These are phyloP conservation scores for Eilema griseolum DNA, from an alignment of 2,888 invertebrate species.

Conservation along the genomic window DNA sequence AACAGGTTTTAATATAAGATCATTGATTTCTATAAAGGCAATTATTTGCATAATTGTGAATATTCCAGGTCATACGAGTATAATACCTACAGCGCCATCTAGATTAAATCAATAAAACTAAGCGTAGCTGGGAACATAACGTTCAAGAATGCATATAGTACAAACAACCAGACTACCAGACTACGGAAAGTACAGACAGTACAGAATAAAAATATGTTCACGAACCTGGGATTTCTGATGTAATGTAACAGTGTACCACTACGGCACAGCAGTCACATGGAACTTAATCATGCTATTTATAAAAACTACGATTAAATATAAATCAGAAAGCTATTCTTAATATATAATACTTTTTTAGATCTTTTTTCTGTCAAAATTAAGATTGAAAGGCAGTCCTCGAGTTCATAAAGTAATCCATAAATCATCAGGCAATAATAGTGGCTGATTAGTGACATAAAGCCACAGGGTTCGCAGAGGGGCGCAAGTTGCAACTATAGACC, in stretches of 20 bases:
- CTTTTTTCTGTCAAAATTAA: slow-evolving; percentile 15
- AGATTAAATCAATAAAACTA: background rate
- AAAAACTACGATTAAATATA: background rate
- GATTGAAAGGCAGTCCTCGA: slow-evolving; percentile 12
- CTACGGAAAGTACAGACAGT: too few species aligned
- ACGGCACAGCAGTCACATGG: background rate
- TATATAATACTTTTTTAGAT: background rate
- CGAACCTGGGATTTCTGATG: too few species aligned
- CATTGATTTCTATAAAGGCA: background rate
- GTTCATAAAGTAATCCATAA: slow-evolving; percentile 31
- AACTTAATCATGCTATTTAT: background rate
- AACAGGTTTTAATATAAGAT: background rate
- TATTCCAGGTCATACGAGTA: too few species aligned
- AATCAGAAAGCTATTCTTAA: background rate
- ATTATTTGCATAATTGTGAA: background rate
- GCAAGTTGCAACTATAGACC: slow-evolving; percentile 19
- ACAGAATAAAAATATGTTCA: too few species aligned
- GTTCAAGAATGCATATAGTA: background rate
- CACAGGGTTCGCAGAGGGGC: slow-evolving; percentile 36
- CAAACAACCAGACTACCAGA: too few species aligned
- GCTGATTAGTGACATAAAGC: slow-evolving; percentile 49
- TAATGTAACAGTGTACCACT: background rate
- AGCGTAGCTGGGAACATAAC: background rate
- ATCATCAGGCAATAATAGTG: slow-evolving; percentile 43
- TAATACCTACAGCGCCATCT: background rate